Base-by-base conservation (phyloP, 2,888 invertebrate species). In the Coecobrya sp. region DNA sequence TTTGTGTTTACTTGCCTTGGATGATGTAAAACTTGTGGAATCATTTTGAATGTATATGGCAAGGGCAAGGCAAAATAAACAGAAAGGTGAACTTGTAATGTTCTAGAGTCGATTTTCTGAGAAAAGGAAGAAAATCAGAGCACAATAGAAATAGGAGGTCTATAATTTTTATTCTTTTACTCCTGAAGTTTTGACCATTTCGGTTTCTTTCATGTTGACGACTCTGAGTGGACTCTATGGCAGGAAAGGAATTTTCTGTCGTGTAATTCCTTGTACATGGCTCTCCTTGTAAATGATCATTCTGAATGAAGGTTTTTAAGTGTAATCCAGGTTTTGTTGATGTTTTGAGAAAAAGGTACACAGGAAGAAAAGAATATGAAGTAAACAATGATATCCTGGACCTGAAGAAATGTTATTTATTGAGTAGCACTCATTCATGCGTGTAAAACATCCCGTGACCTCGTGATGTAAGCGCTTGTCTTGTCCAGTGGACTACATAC, bases 11-110 rank as follows among this genome's bases (percentile, higher is more conserved):
- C 27, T 25, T 25, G 22, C 45, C 73, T 73, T 73, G 45, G 30
- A 70, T 36, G 36, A 70, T 70, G 36, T n/a, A 70, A 36, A 36
- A 7, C 4, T 36, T 70, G 19, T 16, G 4, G 30, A 70, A 13
- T 42, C 25, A 19, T 25, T 65, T 27, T 65, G 25, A 65, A 27
- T 65, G 27, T 82, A 62, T 82, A 62, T 82, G 82, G 65, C 84
- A 84, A 65, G 65, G 84, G 84, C 62, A 84, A 65, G 65, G 65
- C 0, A 65, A 84, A 84, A 65, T 42, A 30, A 82, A 55, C 30
- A 30, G 3, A 30, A 42, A 84, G 36, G 59, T 62, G 19, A 62
- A n/a, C 81, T 55, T 49, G 62, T 84, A 22, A 55, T 59, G 5
- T 79, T 79, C 7, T 11, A 30, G 36, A 25, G 11, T 79, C 10